Base-by-base conservation (phyloP, 1,140 invertebrate genomes). In the Chelonus insularis region DNA sequence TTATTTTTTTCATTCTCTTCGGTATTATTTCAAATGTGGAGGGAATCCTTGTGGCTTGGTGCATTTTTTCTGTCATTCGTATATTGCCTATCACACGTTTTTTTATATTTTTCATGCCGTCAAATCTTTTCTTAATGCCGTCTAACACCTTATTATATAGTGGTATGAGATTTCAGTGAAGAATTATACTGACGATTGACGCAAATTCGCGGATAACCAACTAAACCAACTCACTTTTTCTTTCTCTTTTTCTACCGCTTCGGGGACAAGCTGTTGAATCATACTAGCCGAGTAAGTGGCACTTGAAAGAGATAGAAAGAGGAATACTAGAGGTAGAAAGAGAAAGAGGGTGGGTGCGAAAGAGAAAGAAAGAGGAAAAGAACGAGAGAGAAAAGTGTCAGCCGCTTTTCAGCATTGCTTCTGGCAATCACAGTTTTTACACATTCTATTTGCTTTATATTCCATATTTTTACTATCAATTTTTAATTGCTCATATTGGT, bases 401-500 rank as follows among this genome's bases (percentile, higher is more conserved):
- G 67, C 37, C 64, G 66, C 64, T 71, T 71, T 71, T 66, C 66
- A 69, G 21, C 60, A 52, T 64, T 63, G 63, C 64, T 54, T 54
- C 12, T 25, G 50, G 58, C 58, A 41, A 60, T 54, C 29, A 23
- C 36, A 20, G 21, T 60, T 60, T 60, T 41, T 1, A 11, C n/a
- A 23, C 32, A 23, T 59, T 37, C 34, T 16, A 34, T 50, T 48
- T 36, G 11, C n/a, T 37, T 9, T 47, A 14, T 25, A 18, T 37
- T 43, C 18, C 12, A 11, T 39, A 14, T 55, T 39, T 55, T 55
- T 21, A 34, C 16, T 55, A 55, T 55, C n/a, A 20, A 18, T 16
- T 37, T 37, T 36, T 52, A 29, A 20, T 50, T 23, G 11, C 4
- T 50, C 47, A 23, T 29, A 0, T 52, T 52, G n/a, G 18, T 18